Percentiles rank a stretch among this genome's conserved stretches.
phyloP scores from a whole-genome alignment of 2,888 invertebrate genomes.

The Helleia helle region DNA sequence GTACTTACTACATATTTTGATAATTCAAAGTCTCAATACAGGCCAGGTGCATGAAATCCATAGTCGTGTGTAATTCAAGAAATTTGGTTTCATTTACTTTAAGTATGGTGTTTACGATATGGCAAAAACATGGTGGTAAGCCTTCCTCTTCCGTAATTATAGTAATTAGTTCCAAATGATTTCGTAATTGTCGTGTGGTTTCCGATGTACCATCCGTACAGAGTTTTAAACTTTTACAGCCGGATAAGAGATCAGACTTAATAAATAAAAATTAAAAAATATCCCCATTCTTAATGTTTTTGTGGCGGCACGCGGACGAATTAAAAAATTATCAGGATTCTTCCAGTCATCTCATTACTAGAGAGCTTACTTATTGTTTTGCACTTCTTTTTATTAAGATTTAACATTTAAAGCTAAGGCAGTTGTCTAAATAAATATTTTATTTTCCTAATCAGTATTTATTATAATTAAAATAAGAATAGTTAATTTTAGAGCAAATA shows the following conservation, averaged over 20 bases:
- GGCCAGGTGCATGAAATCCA: slow-evolving; percentile 7
- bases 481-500: too few species aligned
- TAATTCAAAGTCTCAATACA: too few species aligned
- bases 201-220: slow-evolving; percentile 48
- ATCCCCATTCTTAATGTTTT: not conserved
- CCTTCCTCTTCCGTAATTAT: slow-evolving; percentile 69
- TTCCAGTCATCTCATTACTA: not conserved
- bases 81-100: slow-evolving; percentile 18
- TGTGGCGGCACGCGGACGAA: not conserved
- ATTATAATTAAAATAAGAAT: too few species aligned
- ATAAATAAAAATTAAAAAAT: too few species aligned
- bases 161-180: slow-evolving; percentile 59
- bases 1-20: too few species aligned
- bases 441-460: too few species aligned
- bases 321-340: not conserved
- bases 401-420: too few species aligned
- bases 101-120: slow-evolving; percentile 19
- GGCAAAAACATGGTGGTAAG: slow-evolving; percentile 26
- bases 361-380: slow-evolving; percentile 7
- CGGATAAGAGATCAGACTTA: slow-evolving; percentile 15
- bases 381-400: too few species aligned
- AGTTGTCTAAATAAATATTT: too few species aligned
- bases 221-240: slow-evolving; percentile 11
- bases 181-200: slow-evolving; percentile 55
- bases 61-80: not conserved